Conservation (phyloP, 2,113 vertebrate genomes). For the Cariama cristata region DNA sequence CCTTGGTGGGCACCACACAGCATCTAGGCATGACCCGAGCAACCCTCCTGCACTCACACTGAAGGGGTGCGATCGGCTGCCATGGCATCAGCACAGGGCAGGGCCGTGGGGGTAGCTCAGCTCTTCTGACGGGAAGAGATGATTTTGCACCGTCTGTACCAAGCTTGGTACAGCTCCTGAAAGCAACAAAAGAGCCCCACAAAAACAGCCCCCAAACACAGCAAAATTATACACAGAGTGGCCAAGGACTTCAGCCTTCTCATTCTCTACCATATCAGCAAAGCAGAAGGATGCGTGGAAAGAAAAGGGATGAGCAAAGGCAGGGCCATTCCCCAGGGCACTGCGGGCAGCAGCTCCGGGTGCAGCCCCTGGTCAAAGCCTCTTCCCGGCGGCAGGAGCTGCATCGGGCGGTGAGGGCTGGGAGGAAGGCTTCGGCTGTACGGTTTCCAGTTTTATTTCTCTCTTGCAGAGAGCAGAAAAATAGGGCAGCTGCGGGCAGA, state of each 20-base stretch:
- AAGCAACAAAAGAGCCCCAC: background rate
- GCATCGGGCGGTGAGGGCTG: fast-evolving
- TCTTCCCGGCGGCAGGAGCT: background rate
- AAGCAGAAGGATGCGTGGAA: background rate
- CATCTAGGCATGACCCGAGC: background rate
- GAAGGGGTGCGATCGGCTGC: fast-evolving
- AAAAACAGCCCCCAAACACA: background rate
- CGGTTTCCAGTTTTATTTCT: background rate
- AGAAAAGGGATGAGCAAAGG: background rate
- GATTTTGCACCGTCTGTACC: background rate
- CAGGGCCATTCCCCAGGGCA: background rate
- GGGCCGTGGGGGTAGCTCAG: background rate
- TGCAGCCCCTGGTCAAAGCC: background rate
- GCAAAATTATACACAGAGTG: background rate
- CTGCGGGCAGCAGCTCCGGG: background rate
- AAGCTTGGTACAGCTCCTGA: background rate
- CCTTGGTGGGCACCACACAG: background rate
- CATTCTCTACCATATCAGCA: background rate
- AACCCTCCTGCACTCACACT: background rate
- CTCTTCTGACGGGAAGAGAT: background rate
- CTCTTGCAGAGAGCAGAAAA: background rate
- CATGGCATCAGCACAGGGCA: background rate
- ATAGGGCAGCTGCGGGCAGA: background rate
- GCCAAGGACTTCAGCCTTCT: background rate
- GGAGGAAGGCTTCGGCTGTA: background rate